Base-by-base conservation (phyloP, 1,140 invertebrate species). In the Pentalonia nigronervosa region DNA sequence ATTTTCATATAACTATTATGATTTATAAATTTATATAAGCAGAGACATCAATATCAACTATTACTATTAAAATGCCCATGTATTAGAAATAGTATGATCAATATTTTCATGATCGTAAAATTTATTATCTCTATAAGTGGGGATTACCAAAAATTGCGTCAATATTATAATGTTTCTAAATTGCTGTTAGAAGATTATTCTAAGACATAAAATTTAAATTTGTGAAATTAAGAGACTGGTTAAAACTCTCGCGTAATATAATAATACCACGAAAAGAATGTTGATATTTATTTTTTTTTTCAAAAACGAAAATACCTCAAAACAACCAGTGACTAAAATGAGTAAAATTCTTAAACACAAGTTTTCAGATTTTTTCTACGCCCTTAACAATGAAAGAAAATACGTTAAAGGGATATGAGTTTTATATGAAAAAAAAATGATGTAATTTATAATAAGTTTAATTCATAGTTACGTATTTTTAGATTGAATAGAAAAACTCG, bases 381-480 rank as follows among this genome's bases (percentile, higher is more conserved):
- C 8, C n/a, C 34, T 50, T 89, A 36, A 53, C n/a, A 34, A 88
- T 50, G 86, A 21, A 50, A 34, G 45, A n/a, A 88, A 50, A 88
- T 50, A 34, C 45, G 17, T 88, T 88, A 89, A 36, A 89, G 20
- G 9, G 20, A 53, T 89, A 89, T 89, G 30, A 53, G 11, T 89
- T 53, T 50, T 89, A 47, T 50, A 34, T 1, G 23, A 89, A 89
- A 89, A 89, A 89, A 89, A 89, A 41, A 56, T 34, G 48, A 41
- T 56, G 88, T 56, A 41, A 88, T 56, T 86, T 89, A 89, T 89
- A 56, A 89, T 36, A 25, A 11, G 91, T 92, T 92, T 92, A 92
- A 92, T 92, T 92, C 76, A 53, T 50, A 53, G 81, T 84, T 50
- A 30, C 9, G 48, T 36, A 67, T 41, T 83, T 83, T 83, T 48